A percentile compares a stretch with the other conserved stretches of the same genome.
Evolutionary conservation across 1,140 invertebrate genomes (phyloP).

Genomic region (Gonioctena quinquepunctata): DNA sequence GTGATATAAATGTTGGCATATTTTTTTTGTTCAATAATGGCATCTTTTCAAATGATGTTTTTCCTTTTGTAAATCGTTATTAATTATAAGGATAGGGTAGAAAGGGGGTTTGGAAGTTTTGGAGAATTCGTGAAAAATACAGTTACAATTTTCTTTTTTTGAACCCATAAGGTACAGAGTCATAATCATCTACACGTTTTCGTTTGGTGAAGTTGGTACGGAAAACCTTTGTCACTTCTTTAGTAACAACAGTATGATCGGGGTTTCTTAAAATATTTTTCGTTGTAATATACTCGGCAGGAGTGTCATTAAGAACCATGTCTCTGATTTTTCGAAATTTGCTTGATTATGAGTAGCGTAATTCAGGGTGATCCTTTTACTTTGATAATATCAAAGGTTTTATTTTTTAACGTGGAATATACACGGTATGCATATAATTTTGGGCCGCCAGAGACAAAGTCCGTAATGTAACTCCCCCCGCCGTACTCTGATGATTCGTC

Average conservation of each 20-base stretch:
- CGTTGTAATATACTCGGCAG: background rate
- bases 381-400: constrained; percentile 8
- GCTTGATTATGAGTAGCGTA: constrained; percentile 5
- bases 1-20: too few relatives aligned
- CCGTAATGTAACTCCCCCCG: constrained; percentile 14
- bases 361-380: constrained; percentile 18
- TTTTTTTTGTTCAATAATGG: too few relatives aligned
- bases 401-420: background rate
- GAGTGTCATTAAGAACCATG: background rate
- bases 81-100: too few relatives aligned
- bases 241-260: background rate
- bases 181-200: background rate
- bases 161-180: background rate
- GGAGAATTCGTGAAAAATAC: too few relatives aligned
- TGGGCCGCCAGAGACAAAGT: constrained; percentile 35
- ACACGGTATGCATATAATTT: constrained; percentile 23
- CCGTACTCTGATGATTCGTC: constrained; percentile 40
- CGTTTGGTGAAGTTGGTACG: constrained; percentile 4
- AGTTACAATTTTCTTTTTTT: background rate
- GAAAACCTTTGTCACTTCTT: background rate
- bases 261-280: constrained; percentile 1
- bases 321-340: constrained; percentile 15
- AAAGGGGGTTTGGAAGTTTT: too few relatives aligned
- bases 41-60: too few relatives aligned
- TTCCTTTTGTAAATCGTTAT: too few relatives aligned